Evolutionary conservation across 2,797 vertebrate species (phyloP).

Genomic region (Schizopygopsis pylzovi): DNA sequence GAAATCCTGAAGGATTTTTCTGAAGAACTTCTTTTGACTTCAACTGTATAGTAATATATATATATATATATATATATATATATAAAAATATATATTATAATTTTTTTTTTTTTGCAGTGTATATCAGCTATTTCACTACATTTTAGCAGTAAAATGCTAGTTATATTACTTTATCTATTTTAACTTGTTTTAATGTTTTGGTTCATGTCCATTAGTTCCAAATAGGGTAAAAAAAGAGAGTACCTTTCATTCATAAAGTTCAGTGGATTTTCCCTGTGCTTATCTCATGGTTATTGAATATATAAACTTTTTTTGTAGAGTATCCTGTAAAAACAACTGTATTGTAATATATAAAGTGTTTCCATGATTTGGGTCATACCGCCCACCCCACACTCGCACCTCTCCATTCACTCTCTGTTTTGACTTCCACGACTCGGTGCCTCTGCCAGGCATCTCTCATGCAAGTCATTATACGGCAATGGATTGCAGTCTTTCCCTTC

Average conservation of each 20-base stretch:
- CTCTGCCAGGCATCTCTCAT: slow-evolving; percentile 64
- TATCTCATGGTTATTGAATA: slow-evolving; percentile 61
- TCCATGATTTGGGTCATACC: neutral
- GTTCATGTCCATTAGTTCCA: neutral
- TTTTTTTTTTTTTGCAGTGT: no score
- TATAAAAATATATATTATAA: no score
- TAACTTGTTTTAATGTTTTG: neutral
- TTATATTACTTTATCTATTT: no score
- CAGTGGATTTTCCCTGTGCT: slow-evolving; percentile 39
- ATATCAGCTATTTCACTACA: no score
- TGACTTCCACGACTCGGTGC: slow-evolving; percentile 38
- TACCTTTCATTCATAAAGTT: neutral
- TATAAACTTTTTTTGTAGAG: slow-evolving; percentile 8
- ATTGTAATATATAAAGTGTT: neutral
- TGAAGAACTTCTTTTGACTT: no score
- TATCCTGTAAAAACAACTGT: neutral
- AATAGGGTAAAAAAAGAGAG: neutral
- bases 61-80: no score
- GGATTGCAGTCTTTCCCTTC: slow-evolving; percentile 63
- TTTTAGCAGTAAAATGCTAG: no score
- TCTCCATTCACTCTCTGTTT: slow-evolving; percentile 20
- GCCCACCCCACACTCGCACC: neutral
- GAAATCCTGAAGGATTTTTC: no score
- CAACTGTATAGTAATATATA: no score
- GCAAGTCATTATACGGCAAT: slow-evolving; percentile 67